Evolutionary conservation across 2,113 vertebrate genomes (phyloP).

Genomic region (Coptodon bakossiorum): DNA sequence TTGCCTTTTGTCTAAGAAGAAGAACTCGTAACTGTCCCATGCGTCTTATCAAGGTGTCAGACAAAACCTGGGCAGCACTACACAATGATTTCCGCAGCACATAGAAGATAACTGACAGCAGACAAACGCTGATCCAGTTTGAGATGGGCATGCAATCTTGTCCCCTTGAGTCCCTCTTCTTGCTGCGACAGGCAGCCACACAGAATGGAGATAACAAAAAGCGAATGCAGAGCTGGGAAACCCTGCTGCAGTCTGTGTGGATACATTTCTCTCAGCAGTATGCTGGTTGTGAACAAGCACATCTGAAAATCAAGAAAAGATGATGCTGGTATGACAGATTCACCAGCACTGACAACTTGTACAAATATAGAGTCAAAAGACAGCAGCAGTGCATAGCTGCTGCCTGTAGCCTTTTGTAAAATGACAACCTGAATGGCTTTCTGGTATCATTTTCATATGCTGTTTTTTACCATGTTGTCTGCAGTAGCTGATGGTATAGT

Average conservation of each 20-base stretch:
- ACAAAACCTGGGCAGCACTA: slow-evolving; percentile 6
- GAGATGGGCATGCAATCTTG: slow-evolving; percentile 34
- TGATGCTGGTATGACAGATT: neutral
- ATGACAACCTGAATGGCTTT: neutral
- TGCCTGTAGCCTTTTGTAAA: neutral
- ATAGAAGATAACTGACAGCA: slow-evolving; percentile 52
- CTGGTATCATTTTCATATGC: neutral
- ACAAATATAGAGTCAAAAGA: neutral
- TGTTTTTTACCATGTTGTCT: neutral
- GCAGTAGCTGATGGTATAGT: neutral
- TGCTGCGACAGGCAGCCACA: slow-evolving; percentile 7
- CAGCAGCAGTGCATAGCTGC: neutral
- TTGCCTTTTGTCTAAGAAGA: slow-evolving; percentile 8
- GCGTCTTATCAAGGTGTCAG: slow-evolving; percentile 36
- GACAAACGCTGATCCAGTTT: slow-evolving; percentile 45
- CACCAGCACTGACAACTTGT: neutral
- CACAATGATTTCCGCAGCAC: slow-evolving; percentile 41
- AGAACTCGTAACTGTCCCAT: slow-evolving; percentile 11
- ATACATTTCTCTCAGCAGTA: neutral
- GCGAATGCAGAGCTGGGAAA: neutral
- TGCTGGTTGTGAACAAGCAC: neutral
- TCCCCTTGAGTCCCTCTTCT: slow-evolving; percentile 29
- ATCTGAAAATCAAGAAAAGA: neutral
- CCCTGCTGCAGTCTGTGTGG: neutral
- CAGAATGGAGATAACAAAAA: slow-evolving; percentile 5